Evolutionary conservation across 2,113 vertebrate species (phyloP).

Genomic region (Petroica traversi): DNA sequence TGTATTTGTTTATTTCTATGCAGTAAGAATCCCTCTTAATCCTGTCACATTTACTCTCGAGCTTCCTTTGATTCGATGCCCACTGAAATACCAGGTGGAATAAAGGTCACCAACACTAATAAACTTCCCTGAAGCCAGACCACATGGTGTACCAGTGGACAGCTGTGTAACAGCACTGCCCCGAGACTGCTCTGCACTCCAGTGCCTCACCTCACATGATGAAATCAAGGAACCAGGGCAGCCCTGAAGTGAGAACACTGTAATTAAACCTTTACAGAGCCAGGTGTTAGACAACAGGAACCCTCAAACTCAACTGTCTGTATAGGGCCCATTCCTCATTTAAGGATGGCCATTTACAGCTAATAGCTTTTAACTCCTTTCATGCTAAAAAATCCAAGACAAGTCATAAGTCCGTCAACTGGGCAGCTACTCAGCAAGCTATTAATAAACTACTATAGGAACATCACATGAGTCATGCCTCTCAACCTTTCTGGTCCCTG

Average conservation of each 20-base stretch:
- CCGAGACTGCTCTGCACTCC: not conserved
- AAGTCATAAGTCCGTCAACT: not conserved
- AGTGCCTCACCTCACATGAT: not conserved
- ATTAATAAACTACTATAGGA: conserved; percentile 50
- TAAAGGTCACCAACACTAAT: conserved; percentile 42
- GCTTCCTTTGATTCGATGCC: conserved; percentile 41
- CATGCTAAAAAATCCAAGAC: not conserved
- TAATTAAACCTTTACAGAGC: not conserved
- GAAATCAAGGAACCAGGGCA: not conserved
- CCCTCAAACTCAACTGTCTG: not conserved
- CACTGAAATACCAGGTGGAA: conserved; percentile 50
- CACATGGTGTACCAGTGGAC: not conserved
- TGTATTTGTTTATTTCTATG: conserved; percentile 59
- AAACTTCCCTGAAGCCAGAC: conserved; percentile 33
- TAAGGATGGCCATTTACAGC: not conserved
- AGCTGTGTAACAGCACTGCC: not conserved
- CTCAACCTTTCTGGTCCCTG: not conserved
- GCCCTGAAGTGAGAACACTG: not conserved
- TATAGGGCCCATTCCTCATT: not conserved
- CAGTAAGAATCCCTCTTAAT: conserved; percentile 32
- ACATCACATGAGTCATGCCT: conserved; percentile 22
- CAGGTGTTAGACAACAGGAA: not conserved
- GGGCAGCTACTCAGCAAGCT: not conserved
- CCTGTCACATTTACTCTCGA: conserved; percentile 40
- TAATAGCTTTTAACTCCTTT: not conserved